These are phyloP conservation scores for Diploscapter pachys DNA, from an alignment of 1,140 invertebrate species.

Conservation along the genomic window DNA sequence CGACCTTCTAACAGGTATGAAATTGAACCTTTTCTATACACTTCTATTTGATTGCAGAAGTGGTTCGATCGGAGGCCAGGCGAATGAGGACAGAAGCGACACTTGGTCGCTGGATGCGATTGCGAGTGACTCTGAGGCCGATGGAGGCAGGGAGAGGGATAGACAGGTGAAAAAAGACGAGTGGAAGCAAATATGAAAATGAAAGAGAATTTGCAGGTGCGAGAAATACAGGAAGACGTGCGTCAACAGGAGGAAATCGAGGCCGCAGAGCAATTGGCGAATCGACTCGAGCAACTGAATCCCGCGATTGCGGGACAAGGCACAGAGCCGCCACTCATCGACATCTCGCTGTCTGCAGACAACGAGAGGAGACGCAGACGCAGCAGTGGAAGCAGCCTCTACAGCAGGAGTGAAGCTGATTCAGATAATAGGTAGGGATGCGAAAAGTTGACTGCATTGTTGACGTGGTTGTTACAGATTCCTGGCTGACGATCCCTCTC, in stretches of 20 bases:
- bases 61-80: constrained; percentile 4
- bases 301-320: constrained; percentile 8
- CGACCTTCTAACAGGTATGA: background rate
- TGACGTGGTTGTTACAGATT: too few relatives aligned
- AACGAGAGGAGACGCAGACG: constrained; percentile 4
- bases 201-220: background rate
- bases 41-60: background rate
- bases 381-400: constrained; percentile 24
- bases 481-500: background rate
- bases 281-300: background rate
- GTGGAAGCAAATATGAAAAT: background rate
- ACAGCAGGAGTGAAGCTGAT: constrained; percentile 23
- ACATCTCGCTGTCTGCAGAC: constrained; percentile 13
- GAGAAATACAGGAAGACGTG: too few relatives aligned
- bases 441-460: too few relatives aligned
- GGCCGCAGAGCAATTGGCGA: too few relatives aligned
- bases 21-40: background rate
- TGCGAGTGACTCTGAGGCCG: constrained; percentile 80
- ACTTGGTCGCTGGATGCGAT: constrained; percentile 96
- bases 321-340: constrained; percentile 10
- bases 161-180: background rate
- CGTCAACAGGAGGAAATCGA: too few relatives aligned
- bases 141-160: constrained; percentile 6
- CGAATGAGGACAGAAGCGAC: constrained; percentile 63
- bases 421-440: constrained; percentile 8